Conservation (phyloP, 2,888 invertebrate species). For the Ommatoiulus sabulosus region DNA sequence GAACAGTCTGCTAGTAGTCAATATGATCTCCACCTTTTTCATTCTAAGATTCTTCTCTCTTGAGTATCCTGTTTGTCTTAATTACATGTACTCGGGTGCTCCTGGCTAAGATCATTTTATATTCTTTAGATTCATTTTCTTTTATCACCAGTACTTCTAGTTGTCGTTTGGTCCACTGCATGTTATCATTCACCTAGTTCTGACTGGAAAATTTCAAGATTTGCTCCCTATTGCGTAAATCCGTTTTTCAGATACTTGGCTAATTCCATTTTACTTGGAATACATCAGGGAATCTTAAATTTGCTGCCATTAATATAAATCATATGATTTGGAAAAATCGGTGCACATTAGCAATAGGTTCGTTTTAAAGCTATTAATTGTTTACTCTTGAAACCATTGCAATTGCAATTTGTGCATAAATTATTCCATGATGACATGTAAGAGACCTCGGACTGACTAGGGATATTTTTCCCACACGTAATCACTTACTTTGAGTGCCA, state of each 20-base stretch:
- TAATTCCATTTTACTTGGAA: background rate
- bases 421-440: background rate
- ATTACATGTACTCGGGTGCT: background rate
- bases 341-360: too few relatives aligned
- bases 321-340: too few relatives aligned
- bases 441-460: background rate
- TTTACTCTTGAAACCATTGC: background rate
- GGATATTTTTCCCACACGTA: background rate
- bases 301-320: background rate
- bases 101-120: background rate
- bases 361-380: too few relatives aligned
- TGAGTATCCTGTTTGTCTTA: slow-evolving; percentile 32
- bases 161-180: background rate
- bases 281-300: background rate
- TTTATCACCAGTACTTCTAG: background rate
- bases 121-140: background rate
- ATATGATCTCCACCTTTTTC: background rate
- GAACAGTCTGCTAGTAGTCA: slow-evolving; percentile 12
- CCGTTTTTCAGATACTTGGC: background rate
- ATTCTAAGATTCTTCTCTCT: background rate
- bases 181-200: background rate
- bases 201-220: background rate
- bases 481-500: background rate
- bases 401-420: too few relatives aligned
- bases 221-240: background rate